Evolutionary conservation across 2,888 invertebrate species (phyloP), one percentile per base, ranked within the genome.

Genomic region (Eucriotettix oculatus): DNA sequence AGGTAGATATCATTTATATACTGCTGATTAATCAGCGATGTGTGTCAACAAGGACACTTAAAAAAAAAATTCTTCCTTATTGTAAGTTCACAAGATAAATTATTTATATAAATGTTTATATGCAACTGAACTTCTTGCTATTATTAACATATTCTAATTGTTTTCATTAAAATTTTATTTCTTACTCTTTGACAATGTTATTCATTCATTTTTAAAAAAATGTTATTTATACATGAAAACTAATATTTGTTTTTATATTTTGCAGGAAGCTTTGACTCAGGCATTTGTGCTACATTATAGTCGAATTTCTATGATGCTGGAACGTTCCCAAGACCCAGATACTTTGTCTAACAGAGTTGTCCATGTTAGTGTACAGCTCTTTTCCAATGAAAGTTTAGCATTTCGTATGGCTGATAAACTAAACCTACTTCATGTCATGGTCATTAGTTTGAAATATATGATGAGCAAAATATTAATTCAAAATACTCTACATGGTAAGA

Each of bases 281-380:
- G 91, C 95, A 10, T 97, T 98, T 76, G 95, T 97, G 64, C 81
- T 93, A 75, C 97, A 97, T 78, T 98, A 98, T 76, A 91, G 92
- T 65, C 84, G 95, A 68, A 94, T 96, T 68, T 91, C 95, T 16
- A 85, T 89, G 68, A 92, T 96, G 73, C 78, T 98, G 63, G 90
- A 92, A 70, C 82, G 83, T 69, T 88, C 90, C 0, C 78, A 79
- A 12, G 91, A 93, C 78, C 90, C 92, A 0, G 94, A 95, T 72
- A 92, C 90, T 9, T 77, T 97, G 5, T 93, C 94, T 68, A 96
- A 96, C 77, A 83, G 96, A 56, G 94, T 98, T 1, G 96, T 98
- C 1, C 98, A 98, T 75, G 95, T 98, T 75, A 94, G 93, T 68
- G 98, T 98, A 9, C 80, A 98, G 75, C 77, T 98, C 61, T 96